Evolutionary conservation across 2,113 vertebrate genomes (phyloP).

Genomic region (Recurvirostra avosetta): DNA sequence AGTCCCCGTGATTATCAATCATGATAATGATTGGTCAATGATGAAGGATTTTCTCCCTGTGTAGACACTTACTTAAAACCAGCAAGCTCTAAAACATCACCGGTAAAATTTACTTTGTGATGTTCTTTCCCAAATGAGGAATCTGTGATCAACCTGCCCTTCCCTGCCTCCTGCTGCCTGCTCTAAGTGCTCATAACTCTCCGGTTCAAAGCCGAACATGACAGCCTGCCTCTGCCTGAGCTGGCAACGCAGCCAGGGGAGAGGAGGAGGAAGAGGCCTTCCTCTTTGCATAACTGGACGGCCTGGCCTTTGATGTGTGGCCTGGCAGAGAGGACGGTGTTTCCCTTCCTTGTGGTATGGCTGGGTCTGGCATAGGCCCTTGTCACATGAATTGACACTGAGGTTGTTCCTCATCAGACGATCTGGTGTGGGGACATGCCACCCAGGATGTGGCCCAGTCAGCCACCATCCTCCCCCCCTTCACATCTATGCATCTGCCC

Average conservation of each 20-base stretch:
- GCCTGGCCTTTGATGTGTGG: accelerated
- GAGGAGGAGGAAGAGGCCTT: not conserved
- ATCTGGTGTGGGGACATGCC: not conserved
- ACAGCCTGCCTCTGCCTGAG: not conserved
- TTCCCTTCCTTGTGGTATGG: not conserved
- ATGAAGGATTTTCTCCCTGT: not conserved
- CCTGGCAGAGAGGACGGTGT: not conserved
- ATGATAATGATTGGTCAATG: not conserved
- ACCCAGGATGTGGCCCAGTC: not conserved
- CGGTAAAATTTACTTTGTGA: not conserved
- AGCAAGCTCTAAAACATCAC: not conserved
- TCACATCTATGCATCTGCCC: not conserved
- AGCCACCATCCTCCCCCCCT: accelerated
- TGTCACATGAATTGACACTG: not conserved
- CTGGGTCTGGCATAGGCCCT: not conserved
- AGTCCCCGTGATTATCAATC: not conserved
- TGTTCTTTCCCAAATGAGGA: not conserved
- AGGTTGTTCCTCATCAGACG: not conserved
- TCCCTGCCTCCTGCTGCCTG: not conserved
- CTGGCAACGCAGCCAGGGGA: not conserved
- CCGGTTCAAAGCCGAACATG: not conserved
- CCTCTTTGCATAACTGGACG: accelerated
- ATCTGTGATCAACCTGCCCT: not conserved
- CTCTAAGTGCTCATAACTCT: not conserved
- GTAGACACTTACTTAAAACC: not conserved